Conservation (phyloP, 2,113 vertebrate genomes). For the Mohoua ochrocephala region DNA sequence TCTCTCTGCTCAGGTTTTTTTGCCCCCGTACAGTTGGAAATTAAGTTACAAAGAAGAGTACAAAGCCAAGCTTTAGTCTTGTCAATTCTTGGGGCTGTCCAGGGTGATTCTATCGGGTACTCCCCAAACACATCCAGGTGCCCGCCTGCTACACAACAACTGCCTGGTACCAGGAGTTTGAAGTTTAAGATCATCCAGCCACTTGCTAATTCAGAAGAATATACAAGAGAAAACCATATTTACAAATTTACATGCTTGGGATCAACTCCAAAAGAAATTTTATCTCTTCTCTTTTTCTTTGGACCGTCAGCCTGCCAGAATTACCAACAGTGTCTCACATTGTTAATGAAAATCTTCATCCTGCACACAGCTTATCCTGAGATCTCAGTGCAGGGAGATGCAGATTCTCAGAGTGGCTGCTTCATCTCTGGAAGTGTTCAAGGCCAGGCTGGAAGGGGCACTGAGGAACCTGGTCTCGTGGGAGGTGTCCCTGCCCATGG, state of each 20-base stretch:
- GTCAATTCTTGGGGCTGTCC: neutral
- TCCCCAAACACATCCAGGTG: neutral
- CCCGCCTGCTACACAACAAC: accelerated
- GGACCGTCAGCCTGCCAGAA: neutral
- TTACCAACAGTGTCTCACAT: neutral
- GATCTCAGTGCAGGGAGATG: neutral
- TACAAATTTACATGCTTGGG: neutral
- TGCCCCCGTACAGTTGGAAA: neutral
- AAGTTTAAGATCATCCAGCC: neutral
- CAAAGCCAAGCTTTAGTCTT: neutral
- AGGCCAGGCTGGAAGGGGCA: neutral
- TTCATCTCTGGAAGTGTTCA: neutral
- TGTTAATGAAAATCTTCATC: neutral
- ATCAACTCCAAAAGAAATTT: neutral
- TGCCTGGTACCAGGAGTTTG: neutral
- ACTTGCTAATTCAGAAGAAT: neutral
- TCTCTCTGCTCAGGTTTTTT: neutral
- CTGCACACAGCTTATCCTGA: neutral
- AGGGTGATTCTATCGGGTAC: neutral
- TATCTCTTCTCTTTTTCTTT: neutral
- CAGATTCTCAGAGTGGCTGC: neutral
- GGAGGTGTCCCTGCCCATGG: neutral
- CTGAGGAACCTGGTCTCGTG: neutral
- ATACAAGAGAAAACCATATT: neutral
- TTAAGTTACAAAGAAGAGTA: neutral